Evolutionary conservation across 2,797 vertebrate genomes (phyloP), one percentile per base, ranked within the genome.

Genomic region (Selene dorsalis): DNA sequence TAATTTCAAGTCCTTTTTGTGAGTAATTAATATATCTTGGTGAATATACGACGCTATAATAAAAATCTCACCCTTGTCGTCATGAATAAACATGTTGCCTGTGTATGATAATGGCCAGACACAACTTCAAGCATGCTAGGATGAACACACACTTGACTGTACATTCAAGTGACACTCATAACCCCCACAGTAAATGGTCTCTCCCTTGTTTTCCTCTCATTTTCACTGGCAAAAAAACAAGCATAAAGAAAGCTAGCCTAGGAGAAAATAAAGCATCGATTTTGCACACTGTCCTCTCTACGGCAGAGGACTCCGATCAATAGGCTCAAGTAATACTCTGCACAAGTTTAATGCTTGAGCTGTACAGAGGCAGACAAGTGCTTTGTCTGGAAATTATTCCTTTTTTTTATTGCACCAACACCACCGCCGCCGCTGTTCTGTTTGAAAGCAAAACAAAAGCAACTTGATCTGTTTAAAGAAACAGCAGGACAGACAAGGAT

Each of bases 201-300:
- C 75, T 77, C 70, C 73, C 84, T 80, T 80, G 69, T 80, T 88
- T 91, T 85, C 69, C 52, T 87, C 88, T 88, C 75, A 86, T 90
- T 93, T 90, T 88, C 86, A 89, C 75, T 43, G 82, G 83, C 72
- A 77, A 83, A 91, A 89, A 88, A 86, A 58, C 81, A 81, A 88
- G 89, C 90, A 89, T 53, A 77, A 87, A 86, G 83, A 82, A 82
- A 85, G 85, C 85, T 86, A 86, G 90, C 90, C 89, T 91, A 77
- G 85, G 89, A 94, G 92, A 94, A 94, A 93, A 94, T 92, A 92
- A 93, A 88, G 86, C 91, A 94, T 93, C 92, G 93, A 94, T 94
- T 94, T 89, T 93, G 91, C 92, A 90, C 92, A 83, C 90, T 84
- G 77, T 79, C 85, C 89, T 88, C 87, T 89, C 91, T 81, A 74